Percentiles rank a stretch among this genome's conserved stretches.
Conservation (phyloP, 2,113 vertebrate genomes). For the Rhinolophus sinicus region DNA sequence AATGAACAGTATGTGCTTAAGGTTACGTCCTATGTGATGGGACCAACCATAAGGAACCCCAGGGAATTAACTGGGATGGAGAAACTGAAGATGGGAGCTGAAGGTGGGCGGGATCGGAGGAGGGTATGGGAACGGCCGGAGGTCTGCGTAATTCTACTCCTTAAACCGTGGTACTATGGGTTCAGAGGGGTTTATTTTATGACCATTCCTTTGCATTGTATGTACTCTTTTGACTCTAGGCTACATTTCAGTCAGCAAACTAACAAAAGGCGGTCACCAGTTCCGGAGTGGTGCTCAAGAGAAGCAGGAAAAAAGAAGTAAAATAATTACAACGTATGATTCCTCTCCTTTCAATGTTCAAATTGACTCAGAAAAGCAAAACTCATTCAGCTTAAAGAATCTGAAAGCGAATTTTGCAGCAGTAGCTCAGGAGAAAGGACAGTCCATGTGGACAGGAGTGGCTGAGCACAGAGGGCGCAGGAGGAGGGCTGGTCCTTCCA, state of each 20-base stretch:
- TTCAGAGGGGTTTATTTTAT: not conserved
- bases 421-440: too few species aligned
- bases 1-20: accelerated
- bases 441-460: accelerated
- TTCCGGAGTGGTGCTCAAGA: not conserved
- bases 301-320: not conserved
- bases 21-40: accelerated
- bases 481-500: too few species aligned
- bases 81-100: accelerated
- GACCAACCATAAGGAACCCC: accelerated
- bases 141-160: accelerated
- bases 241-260: not conserved
- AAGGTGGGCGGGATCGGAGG: too few species aligned
- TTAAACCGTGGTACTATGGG: too few species aligned
- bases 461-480: too few species aligned
- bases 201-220: accelerated
- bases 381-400: accelerated
- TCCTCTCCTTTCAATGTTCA: not conserved
- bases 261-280: not conserved
- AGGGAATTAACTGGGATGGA: accelerated
- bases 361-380: not conserved
- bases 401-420: not conserved
- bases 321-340: not conserved
- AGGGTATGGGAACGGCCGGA: too few species aligned
- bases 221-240: not conserved